phyloP scores from a whole-genome alignment of 2,797 vertebrate species.

The Prionace glauca region DNA sequence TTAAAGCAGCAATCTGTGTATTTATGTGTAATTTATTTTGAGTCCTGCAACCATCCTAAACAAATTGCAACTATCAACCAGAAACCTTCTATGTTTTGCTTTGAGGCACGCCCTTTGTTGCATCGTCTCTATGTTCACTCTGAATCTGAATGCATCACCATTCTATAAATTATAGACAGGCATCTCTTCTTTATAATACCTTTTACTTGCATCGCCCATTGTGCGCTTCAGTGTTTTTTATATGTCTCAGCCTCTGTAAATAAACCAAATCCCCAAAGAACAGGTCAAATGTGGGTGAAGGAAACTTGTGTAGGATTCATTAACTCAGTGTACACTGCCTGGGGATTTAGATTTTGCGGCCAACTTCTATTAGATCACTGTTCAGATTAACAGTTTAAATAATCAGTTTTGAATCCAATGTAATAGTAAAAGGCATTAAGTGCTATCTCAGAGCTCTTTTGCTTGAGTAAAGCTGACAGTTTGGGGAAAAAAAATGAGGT shows the following conservation, averaged over 20 bases:
- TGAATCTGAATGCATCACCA: neutral
- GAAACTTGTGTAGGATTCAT: slow-evolving; percentile 59
- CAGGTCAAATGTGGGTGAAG: slow-evolving; percentile 46
- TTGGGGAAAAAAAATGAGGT: slow-evolving; percentile 49
- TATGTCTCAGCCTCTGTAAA: neutral
- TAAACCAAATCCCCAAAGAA: neutral
- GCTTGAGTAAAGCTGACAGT: slow-evolving; percentile 58
- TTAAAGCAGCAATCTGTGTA: neutral
- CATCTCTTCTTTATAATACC: neutral
- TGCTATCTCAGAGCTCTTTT: slow-evolving; percentile 51
- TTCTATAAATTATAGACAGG: neutral
- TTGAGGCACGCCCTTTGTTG: neutral
- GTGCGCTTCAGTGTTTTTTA: neutral
- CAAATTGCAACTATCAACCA: neutral
- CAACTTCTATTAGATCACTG: slow-evolving; percentile 64
- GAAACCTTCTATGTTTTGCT: neutral
- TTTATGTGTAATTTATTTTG: no score
- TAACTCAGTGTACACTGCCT: slow-evolving; percentile 61
- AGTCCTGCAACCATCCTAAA: neutral
- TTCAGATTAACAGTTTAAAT: slow-evolving; percentile 61
- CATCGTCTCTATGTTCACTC: neutral
- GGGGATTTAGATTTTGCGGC: slow-evolving; percentile 57
- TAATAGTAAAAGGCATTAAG: slow-evolving; percentile 52
- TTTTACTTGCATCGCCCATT: neutral
- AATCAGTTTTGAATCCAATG: slow-evolving; percentile 60